These are phyloP conservation scores for Chaetoderma sp. DNA, from an alignment of 2,888 invertebrate species.

Conservation along the genomic window DNA sequence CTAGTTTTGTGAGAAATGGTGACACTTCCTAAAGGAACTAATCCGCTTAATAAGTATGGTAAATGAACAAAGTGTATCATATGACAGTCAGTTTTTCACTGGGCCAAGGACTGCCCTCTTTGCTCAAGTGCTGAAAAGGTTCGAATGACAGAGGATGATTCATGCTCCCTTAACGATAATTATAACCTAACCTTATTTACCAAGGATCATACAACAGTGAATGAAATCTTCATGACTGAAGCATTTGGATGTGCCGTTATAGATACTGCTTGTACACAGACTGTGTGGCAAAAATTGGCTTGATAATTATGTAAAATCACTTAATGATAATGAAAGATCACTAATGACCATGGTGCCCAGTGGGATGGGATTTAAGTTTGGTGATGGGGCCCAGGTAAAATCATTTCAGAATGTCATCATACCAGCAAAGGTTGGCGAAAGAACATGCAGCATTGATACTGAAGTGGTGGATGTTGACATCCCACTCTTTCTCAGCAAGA, in stretches of 20 bases:
- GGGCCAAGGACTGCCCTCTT: constrained; percentile 14
- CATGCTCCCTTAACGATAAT: background rate
- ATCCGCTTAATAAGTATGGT: constrained; percentile 1
- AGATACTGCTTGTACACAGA: constrained; percentile 16
- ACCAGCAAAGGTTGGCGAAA: constrained; percentile 14
- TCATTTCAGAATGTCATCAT: constrained; percentile 10
- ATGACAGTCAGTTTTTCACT: constrained; percentile 17
- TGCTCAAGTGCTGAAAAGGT: background rate
- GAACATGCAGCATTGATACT: constrained; percentile 12
- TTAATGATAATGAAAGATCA: background rate
- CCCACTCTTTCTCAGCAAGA: constrained; percentile 25
- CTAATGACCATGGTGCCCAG: background rate
- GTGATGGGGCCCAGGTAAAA: constrained; percentile 18
- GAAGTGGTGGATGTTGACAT: constrained; percentile 22
- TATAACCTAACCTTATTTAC: background rate
- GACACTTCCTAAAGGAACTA: background rate
- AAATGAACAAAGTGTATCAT: constrained; percentile 1
- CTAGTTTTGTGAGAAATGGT: background rate
- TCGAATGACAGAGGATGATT: background rate
- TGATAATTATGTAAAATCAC: background rate
- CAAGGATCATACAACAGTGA: background rate
- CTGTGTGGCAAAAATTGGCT: constrained; percentile 9
- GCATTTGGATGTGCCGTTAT: constrained; percentile 6
- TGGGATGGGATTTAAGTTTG: constrained; percentile 18
- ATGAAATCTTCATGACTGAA: constrained; percentile 22